Conservation (phyloP, 2,888 invertebrate genomes). For the Tipula lateralis region DNA sequence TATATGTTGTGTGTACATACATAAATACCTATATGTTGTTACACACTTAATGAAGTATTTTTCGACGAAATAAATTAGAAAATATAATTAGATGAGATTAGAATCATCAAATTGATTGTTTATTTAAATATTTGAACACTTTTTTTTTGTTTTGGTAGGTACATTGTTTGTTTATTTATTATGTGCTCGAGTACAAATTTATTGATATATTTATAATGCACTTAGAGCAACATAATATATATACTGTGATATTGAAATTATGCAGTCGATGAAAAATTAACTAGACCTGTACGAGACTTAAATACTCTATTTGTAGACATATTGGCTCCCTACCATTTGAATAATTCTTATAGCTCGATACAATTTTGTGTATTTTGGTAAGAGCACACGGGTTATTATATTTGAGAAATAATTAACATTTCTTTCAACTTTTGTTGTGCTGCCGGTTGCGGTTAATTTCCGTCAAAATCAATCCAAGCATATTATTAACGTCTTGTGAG, state of each 20-base stretch:
- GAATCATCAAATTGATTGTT: slow-evolving; percentile 24
- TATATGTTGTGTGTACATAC: not conserved
- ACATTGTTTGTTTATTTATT: not conserved
- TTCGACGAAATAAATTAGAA: not conserved
- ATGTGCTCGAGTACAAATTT: slow-evolving; percentile 1
- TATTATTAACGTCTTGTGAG: too few species aligned
- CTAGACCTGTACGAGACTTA: slow-evolving; percentile 6
- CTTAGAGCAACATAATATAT: not conserved
- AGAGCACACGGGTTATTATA: not conserved
- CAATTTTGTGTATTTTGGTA: not conserved
- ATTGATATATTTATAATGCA: slow-evolving; percentile 24
- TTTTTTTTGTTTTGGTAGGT: not conserved
- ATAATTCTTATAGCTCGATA: not conserved
- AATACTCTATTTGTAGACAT: slow-evolving; percentile 19
- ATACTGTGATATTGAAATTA: slow-evolving; percentile 19
- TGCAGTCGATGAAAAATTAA: slow-evolving; percentile 24
- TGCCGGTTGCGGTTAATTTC: not conserved
- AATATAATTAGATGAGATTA: slow-evolving; percentile 24
- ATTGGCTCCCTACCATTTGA: not conserved
- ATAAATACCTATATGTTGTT: not conserved
- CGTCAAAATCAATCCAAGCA: not conserved
- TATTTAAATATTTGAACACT: not conserved
- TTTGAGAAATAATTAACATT: too few species aligned
- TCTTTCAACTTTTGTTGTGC: too few species aligned
- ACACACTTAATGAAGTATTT: slow-evolving; percentile 4